Evolutionary conservation across 1,140 invertebrate species (phyloP).

Genomic region (Caenorhabditis inopinata): DNA sequence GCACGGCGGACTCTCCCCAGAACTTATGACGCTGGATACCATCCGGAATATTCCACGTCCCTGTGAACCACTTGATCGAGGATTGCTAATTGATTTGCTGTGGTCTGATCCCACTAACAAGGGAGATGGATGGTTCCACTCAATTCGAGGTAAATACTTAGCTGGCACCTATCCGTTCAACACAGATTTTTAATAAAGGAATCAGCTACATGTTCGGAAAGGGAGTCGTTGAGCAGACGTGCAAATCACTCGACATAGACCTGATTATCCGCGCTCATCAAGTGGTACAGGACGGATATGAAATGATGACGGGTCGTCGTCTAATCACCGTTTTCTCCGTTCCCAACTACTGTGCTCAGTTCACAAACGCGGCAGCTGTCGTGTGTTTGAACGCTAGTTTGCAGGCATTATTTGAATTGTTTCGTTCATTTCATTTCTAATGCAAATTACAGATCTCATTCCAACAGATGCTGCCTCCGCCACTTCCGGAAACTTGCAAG

Average conservation of each 20-base stretch:
- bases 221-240: slow-evolving; percentile 47
- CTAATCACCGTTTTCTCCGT: slow-evolving; percentile 56
- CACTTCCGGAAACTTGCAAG: not conserved
- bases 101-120: slow-evolving; percentile 56
- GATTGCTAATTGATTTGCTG: slow-evolving; percentile 53
- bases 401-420: too few relatives aligned
- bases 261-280: slow-evolving; percentile 55
- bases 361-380: slow-evolving; percentile 55
- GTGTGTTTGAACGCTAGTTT: slow-evolving; percentile 54
- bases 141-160: slow-evolving; percentile 39
- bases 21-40: slow-evolving; percentile 46
- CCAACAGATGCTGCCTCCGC: slow-evolving; percentile 1
- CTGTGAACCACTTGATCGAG: slow-evolving; percentile 53
- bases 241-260: slow-evolving; percentile 51
- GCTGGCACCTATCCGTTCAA: not conserved
- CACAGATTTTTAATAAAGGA: too few relatives aligned
- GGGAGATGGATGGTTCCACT: slow-evolving; percentile 55
- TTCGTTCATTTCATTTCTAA: not conserved
- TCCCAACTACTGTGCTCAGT: slow-evolving; percentile 54
- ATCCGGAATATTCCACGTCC: slow-evolving; percentile 51
- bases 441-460: not conserved
- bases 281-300: slow-evolving; percentile 55
- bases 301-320: slow-evolving; percentile 50
- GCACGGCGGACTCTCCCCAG: slow-evolving; percentile 55
- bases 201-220: slow-evolving; percentile 54